Conservation (phyloP, 1,140 invertebrate genomes). For the Microplitis demolitor region DNA sequence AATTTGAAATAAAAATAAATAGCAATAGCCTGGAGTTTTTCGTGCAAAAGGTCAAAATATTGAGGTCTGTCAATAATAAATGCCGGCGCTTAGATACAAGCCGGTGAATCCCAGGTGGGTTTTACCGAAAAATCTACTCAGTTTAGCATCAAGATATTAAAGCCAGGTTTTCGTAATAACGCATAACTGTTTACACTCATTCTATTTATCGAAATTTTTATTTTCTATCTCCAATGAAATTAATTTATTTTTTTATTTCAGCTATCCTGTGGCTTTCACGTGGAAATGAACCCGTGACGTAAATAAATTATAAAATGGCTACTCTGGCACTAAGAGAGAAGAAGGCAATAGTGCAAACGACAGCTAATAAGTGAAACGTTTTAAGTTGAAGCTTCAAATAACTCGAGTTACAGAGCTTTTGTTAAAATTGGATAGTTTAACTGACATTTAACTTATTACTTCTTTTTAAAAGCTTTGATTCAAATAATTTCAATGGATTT, state of each 20-base stretch:
- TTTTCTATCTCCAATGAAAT: no score
- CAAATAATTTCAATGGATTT: no score
- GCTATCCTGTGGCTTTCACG: no score
- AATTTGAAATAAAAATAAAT: no score
- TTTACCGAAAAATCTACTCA: neutral
- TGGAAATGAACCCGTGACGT: neutral
- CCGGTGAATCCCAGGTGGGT: neutral
- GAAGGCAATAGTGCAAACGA: neutral
- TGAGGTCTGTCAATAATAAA: neutral
- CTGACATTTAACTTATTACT: no score
- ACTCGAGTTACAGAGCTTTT: no score
- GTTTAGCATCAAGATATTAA: neutral
- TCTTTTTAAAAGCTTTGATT: no score
- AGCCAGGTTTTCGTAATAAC: neutral
- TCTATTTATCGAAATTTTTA: neutral
- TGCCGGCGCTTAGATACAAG: neutral
- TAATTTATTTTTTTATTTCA: no score
- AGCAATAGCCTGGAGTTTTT: no score
- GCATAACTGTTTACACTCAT: neutral
- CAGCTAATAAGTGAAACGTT: neutral
- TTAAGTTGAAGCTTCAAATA: constrained; percentile 1
- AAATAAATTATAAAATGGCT: neutral
- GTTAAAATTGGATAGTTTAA: no score
- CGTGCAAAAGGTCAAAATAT: no score
- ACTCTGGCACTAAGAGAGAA: neutral